phyloP scores from a whole-genome alignment of 2,113 vertebrate species.

The Oryzias celebensis region DNA sequence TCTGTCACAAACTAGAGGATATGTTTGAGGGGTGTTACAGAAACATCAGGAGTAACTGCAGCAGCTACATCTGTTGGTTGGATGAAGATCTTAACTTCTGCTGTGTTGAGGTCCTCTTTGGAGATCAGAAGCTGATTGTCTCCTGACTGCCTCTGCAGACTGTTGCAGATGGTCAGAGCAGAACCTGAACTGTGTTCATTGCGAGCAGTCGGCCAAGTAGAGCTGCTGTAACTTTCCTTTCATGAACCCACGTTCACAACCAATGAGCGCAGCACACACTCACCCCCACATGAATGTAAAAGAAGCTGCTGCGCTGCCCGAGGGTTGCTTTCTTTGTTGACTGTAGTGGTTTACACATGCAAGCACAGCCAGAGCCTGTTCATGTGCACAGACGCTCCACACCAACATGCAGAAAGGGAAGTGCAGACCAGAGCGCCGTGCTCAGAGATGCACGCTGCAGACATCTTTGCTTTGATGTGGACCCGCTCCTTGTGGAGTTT shows the following conservation, averaged over 20 bases:
- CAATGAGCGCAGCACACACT: conserved; percentile 24
- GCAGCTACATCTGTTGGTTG: no score
- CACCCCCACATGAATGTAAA: conserved; percentile 42
- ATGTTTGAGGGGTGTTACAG: no score
- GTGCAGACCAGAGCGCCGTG: conserved; percentile 31
- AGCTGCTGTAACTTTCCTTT: conserved; percentile 28
- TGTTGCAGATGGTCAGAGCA: conserved; percentile 15
- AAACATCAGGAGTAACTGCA: no score
- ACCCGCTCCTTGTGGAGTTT: conserved; percentile 43
- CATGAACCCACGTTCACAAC: conserved; percentile 11
- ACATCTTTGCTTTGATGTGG: conserved; percentile 60
- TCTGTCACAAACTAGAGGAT: no score
- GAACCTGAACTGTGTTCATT: conserved; percentile 45
- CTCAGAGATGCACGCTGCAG: conserved; percentile 13
- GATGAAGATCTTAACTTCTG: no score
- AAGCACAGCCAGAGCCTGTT: conserved; percentile 35
- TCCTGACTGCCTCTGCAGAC: not conserved
- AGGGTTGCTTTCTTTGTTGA: conserved; percentile 68
- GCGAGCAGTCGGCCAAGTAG: conserved; percentile 26
- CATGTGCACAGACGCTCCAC: conserved; percentile 62
- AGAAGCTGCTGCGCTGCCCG: conserved; percentile 41
- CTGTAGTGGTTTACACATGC: conserved; percentile 51
- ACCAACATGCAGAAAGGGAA: conserved; percentile 43
- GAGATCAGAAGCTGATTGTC: no score
- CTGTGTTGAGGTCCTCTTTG: no score